phyloP scores from a whole-genome alignment of 1,140 invertebrate genomes.

The Drusus annulatus region DNA sequence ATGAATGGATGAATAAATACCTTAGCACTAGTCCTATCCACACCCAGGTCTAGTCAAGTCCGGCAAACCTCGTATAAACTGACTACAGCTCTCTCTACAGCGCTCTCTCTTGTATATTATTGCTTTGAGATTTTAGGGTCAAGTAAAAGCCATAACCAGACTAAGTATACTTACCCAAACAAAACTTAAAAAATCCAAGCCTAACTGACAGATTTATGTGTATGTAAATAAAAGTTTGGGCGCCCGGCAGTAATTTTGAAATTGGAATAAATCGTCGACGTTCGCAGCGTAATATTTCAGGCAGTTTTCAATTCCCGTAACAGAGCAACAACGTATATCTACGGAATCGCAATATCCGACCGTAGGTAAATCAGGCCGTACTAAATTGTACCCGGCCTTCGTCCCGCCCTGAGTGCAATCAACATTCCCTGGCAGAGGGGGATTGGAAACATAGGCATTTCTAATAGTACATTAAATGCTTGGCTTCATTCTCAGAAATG shows the following conservation, averaged over 20 bases:
- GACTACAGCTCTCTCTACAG: too few species aligned
- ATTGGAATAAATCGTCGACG: constrained; percentile 24
- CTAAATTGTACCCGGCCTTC: constrained; percentile 53
- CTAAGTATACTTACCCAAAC: not conserved
- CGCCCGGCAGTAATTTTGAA: not conserved
- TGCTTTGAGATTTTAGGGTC: too few species aligned
- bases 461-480: too few species aligned
- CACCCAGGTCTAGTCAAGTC: too few species aligned
- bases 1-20: too few species aligned
- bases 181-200: not conserved
- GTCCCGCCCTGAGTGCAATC: constrained; percentile 56
- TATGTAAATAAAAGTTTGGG: not conserved
- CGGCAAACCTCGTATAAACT: too few species aligned
- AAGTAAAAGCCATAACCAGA: too few species aligned
- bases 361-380: constrained; percentile 51
- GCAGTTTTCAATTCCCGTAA: constrained; percentile 15
- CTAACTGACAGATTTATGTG: not conserved
- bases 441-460: too few species aligned
- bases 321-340: constrained; percentile 20
- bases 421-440: constrained; percentile 44
- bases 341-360: constrained; percentile 42
- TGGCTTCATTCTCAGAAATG: too few species aligned
- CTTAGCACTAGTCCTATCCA: too few species aligned
- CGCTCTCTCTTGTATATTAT: too few species aligned
- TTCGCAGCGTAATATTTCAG: constrained; percentile 1